Conservation (phyloP, 2,113 vertebrate genomes). For the Martes martes region DNA sequence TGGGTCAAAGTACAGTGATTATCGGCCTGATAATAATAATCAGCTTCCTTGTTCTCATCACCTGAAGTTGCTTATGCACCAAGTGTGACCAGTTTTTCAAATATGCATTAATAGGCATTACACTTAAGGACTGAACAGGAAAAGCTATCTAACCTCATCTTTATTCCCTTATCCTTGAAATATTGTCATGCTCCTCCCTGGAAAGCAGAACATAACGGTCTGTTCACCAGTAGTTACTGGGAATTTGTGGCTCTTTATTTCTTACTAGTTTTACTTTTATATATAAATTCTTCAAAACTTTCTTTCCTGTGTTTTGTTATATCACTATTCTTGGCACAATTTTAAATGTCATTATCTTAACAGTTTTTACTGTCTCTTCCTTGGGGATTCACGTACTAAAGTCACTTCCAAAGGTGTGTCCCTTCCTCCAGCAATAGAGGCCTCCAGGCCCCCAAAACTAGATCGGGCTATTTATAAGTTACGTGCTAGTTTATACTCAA, state of each 20-base stretch:
- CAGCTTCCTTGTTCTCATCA: not conserved
- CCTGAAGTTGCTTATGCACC: not conserved
- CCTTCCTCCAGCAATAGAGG: not conserved
- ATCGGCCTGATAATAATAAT: not conserved
- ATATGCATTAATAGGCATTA: not conserved
- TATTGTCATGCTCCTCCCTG: not conserved
- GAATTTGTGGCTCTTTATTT: not conserved
- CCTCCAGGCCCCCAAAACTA: not conserved
- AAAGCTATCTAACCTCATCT: not conserved
- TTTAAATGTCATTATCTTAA: not conserved
- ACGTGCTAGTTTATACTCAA: not conserved
- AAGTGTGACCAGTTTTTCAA: not conserved
- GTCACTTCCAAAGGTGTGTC: not conserved
- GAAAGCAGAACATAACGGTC: not conserved
- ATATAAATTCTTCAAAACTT: not conserved
- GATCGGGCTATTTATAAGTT: not conserved
- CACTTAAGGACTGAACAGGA: not conserved
- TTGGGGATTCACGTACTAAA: not conserved
- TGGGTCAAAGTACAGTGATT: not conserved
- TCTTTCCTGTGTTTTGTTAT: not conserved
- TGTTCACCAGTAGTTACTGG: not conserved
- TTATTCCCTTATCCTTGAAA: constrained; percentile 23
- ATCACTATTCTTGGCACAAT: not conserved
- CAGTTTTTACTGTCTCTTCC: not conserved
- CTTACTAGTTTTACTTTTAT: constrained; percentile 20